Base-by-base conservation (phyloP, 92 coral and sea anemone genomes). In the Palythoa caribaeorum region DNA sequence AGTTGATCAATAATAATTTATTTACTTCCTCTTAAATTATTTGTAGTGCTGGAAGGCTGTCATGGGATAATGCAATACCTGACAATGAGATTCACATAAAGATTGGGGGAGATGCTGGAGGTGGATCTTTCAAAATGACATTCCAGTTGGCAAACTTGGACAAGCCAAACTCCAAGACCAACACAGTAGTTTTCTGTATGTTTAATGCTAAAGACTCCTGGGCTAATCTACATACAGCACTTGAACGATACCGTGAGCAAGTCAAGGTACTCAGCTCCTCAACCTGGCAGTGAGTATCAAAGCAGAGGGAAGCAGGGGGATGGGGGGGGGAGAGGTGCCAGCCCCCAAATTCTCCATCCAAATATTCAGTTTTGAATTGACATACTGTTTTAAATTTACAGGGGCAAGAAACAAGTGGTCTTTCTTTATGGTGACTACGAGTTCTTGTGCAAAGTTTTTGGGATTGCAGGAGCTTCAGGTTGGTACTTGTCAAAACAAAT, bases 391-490 rank as follows among this genome's bases (percentile, higher is more conserved):
- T 47, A n/a, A 63, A 40, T 80, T 80, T n/a, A 79, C 83, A 83
- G 88, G 20, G 88, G 54, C 44, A 88, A 75, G 80, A 83, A 83
- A 72, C 57, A 88, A 88, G 77, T 74, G 17, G 91, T 81, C n/a
- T 73, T 88, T 53, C 87, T 72, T 54, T 81, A 55, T 88, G 87
- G 91, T 1, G 87, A 73, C 60, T 88, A 81, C 10, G 87, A 88
- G 87, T 88, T 88, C 16, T 47, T 81, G 17, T 88, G 91, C 77
- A 88, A 80, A 76, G 36, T 88, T 48, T 88, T 57, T 73, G 87
- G 91, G 51, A 80, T 81, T 16, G 87, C 91, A 68, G 91, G 83
- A 72, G 87, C 91, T 16, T 88, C 91, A 72, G 87, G 91, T 39
- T 54, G 48, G 91, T 79, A n/a, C 78, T 15, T 78, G 28, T 12